Evolutionary conservation across 35 echinoderm and acorn worm genomes (phyloP).

Genomic region (Lytechinus pictus): DNA sequence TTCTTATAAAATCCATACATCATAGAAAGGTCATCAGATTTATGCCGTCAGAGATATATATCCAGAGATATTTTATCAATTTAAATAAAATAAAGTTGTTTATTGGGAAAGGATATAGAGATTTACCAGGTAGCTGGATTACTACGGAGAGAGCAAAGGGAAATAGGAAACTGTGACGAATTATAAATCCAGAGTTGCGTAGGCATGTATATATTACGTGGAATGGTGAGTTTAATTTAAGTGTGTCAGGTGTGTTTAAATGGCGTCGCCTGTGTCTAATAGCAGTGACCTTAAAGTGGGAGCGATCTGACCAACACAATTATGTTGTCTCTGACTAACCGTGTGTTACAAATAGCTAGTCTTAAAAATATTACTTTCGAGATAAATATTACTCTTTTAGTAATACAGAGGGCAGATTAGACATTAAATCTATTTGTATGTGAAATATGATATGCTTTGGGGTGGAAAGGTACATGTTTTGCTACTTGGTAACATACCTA

Average conservation of each 20-base stretch:
- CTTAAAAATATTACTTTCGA: no score
- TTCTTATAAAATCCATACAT: background rate
- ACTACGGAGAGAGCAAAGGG: background rate
- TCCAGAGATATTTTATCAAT: background rate
- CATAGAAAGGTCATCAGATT: background rate
- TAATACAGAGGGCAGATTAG: no score
- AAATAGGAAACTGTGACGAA: background rate
- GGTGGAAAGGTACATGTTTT: no score
- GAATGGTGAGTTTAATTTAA: background rate
- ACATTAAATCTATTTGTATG: background rate
- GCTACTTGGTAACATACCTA: no score
- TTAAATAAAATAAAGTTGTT: background rate
- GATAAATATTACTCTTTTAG: no score
- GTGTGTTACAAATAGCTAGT: no score
- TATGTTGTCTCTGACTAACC: no score
- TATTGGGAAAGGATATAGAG: background rate
- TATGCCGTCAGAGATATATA: background rate
- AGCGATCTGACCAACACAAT: no score
- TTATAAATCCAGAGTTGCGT: background rate
- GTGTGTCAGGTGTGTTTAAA: no score
- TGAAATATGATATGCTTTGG: background rate
- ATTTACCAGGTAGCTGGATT: background rate
- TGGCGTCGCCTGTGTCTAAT: no score
- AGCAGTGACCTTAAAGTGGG: no score
- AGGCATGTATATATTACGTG: background rate